Percentiles rank a stretch among this genome's conserved stretches.
Conservation (phyloP, 2,113 vertebrate genomes). For the Sphaerodactylus townsendi region DNA sequence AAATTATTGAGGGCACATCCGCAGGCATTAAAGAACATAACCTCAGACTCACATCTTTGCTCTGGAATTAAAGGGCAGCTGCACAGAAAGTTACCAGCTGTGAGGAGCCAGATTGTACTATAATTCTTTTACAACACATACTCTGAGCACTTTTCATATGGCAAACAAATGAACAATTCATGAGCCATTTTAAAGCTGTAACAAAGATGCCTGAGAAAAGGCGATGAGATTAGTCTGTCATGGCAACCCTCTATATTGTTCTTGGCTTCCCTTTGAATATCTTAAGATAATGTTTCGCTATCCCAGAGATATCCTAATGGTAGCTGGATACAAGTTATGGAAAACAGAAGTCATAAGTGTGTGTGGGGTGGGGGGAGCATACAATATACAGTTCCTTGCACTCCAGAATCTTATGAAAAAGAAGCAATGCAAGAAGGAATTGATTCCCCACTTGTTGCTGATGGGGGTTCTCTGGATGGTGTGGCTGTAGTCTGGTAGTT, state of each 20-base stretch:
- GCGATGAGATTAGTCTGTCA: not conserved
- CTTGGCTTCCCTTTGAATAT: no score
- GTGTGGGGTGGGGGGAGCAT: not conserved
- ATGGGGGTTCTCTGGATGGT: no score
- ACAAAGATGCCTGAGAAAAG: not conserved
- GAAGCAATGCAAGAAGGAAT: not conserved
- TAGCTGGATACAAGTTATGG: not conserved
- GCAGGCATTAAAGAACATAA: no score
- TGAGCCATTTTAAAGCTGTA: conserved; percentile 13
- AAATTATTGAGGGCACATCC: not conserved
- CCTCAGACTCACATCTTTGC: not conserved
- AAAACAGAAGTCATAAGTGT: not conserved
- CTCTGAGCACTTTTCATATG: conserved; percentile 13
- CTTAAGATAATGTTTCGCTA: not conserved
- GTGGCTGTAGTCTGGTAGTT: no score
- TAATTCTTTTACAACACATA: conserved; percentile 16
- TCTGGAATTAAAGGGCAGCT: conserved; percentile 22
- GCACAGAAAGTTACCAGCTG: not conserved
- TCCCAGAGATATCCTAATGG: not conserved
- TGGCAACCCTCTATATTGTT: not conserved
- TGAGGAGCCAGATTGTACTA: not conserved
- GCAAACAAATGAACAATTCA: conserved; percentile 1
- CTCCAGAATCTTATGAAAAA: not conserved
- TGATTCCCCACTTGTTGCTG: no score
- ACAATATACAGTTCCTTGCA: not conserved